Conservation (phyloP, 2,113 vertebrate genomes). For the human region GRCh38 chr20:4806001-4806500, state of each 20-base stretch:
- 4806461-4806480: too few species aligned
- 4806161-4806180: not conserved
- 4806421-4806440: not conserved
- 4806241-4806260: not conserved
- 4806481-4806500: too few species aligned
- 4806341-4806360: not conserved
- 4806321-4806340: not conserved
- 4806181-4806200: not conserved
- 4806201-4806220: not conserved
- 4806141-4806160: rapidly evolving
- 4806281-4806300: not conserved
- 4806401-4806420: not conserved
- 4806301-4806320: not conserved
- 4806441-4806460: not conserved
- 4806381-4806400: not conserved
- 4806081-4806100: not conserved
- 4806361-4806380: not conserved
- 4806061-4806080: not conserved
- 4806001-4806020: not conserved
- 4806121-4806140: not conserved
- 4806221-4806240: not conserved
- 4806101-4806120: not conserved
- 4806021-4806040: not conserved
- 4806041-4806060: not conserved
- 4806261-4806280: not conserved